These are phyloP conservation scores for Clusia tigrina DNA, from an alignment of 2,888 invertebrate species.

Conservation along the genomic window DNA sequence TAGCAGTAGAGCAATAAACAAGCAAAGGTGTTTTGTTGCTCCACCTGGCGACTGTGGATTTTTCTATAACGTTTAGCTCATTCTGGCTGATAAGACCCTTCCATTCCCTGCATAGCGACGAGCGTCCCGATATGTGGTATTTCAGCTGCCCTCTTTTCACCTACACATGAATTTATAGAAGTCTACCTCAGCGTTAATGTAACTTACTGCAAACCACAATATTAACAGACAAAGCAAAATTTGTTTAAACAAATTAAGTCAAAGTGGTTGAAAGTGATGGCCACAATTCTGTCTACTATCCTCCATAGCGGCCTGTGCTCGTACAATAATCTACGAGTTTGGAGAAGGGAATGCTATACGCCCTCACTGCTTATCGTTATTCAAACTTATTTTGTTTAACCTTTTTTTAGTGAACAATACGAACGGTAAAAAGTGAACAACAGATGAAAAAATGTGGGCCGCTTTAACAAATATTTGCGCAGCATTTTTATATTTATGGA, in stretches of 20 bases:
- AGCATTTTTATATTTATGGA: constrained; percentile 50
- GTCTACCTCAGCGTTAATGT: background rate
- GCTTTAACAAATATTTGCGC: constrained; percentile 61
- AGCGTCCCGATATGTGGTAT: background rate
- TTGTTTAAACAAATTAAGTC: constrained; percentile 55
- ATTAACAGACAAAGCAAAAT: constrained; percentile 29
- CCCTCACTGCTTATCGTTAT: constrained; percentile 34
- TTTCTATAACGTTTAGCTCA: constrained; percentile 13
- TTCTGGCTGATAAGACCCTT: constrained; percentile 35
- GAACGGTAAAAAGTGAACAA: too few species aligned
- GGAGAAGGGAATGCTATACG: constrained; percentile 21
- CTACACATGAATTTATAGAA: background rate
- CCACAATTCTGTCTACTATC: constrained; percentile 3
- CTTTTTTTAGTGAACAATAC: constrained; percentile 40
- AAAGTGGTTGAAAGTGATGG: constrained; percentile 3
- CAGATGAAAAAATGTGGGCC: constrained; percentile 53
- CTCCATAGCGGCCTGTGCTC: background rate
- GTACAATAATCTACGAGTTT: too few species aligned
- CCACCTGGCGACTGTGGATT: constrained; percentile 23
- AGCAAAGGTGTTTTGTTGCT: constrained; percentile 34
- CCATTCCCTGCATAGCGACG: constrained; percentile 8
- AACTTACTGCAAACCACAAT: background rate
- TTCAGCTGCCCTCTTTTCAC: background rate
- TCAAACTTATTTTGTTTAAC: constrained; percentile 46
- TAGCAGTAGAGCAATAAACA: constrained; percentile 1